Conservation (phyloP, 2,113 vertebrate species). For the Hyla sarda region DNA sequence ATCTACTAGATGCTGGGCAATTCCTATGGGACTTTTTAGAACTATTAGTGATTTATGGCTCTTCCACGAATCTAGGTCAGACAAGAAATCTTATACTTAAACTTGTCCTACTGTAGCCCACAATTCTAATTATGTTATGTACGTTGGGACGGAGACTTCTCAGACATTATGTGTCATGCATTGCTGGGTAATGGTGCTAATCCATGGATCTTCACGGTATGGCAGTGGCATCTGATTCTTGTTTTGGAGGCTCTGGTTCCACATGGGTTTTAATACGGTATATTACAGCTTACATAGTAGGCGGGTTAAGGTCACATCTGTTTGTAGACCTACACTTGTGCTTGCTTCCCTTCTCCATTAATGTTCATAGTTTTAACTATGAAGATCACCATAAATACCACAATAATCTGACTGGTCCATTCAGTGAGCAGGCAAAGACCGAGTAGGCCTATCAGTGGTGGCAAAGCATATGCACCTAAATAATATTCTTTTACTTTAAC, state of each 20-base stretch:
- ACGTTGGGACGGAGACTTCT: neutral
- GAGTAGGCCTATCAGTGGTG: neutral
- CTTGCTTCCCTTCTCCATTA: neutral
- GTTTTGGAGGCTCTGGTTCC: neutral
- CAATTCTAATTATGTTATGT: neutral
- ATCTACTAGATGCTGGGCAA: too few species aligned
- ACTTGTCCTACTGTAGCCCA: neutral
- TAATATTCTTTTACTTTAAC: too few species aligned
- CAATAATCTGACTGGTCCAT: neutral
- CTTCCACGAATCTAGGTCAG: neutral
- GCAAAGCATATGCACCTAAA: too few species aligned
- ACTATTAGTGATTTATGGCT: neutral
- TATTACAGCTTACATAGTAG: neutral
- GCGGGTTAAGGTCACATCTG: neutral
- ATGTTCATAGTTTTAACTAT: neutral
- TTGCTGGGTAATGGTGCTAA: conserved; percentile 8
- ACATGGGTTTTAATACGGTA: neutral
- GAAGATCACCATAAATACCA: neutral
- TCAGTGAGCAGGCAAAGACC: neutral
- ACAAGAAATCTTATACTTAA: neutral
- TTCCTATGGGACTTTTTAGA: too few species aligned
- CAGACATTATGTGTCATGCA: neutral
- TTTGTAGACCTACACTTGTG: neutral
- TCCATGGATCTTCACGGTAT: conserved; percentile 2
- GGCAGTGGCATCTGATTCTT: neutral